These are phyloP conservation scores for Aphidius ervi DNA, from an alignment of 1,140 invertebrate genomes.

Conservation along the genomic window DNA sequence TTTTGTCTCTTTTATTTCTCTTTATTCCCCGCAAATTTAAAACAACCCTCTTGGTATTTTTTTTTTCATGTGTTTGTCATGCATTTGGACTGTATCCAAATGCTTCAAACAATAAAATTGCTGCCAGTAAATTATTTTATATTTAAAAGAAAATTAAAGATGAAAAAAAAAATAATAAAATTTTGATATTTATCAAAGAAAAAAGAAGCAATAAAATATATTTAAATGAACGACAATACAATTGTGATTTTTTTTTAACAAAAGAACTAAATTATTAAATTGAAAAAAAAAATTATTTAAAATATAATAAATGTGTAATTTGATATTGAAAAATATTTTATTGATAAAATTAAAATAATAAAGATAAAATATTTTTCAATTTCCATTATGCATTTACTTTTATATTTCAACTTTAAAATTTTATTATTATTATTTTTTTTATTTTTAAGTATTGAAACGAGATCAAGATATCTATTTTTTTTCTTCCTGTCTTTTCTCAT, in stretches of 20 bases:
- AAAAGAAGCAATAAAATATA: background rate
- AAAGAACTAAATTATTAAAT: too few species aligned
- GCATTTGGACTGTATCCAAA: constrained; percentile 10
- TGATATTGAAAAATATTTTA: background rate
- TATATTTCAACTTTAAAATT: too few species aligned
- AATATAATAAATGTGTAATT: background rate
- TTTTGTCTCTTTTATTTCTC: constrained; percentile 15
- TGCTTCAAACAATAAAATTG: constrained; percentile 12
- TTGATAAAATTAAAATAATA: too few species aligned
- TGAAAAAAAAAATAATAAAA: too few species aligned
- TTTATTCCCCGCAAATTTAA: constrained; percentile 6
- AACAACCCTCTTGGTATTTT: background rate
- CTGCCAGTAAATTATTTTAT: constrained; percentile 1
- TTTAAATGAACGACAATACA: background rate
- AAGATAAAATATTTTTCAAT: background rate
- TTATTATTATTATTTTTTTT: background rate
- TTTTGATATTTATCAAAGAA: constrained; percentile 2
- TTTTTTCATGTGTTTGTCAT: constrained; percentile 17
- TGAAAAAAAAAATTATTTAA: background rate
- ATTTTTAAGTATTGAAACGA: too few species aligned
- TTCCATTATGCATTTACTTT: too few species aligned
- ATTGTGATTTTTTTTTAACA: background rate
- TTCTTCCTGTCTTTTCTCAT: background rate
- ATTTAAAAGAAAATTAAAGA: background rate
- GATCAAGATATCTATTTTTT: background rate